Base-by-base conservation (phyloP, 2,888 invertebrate species). In the Ophraella communa region DNA sequence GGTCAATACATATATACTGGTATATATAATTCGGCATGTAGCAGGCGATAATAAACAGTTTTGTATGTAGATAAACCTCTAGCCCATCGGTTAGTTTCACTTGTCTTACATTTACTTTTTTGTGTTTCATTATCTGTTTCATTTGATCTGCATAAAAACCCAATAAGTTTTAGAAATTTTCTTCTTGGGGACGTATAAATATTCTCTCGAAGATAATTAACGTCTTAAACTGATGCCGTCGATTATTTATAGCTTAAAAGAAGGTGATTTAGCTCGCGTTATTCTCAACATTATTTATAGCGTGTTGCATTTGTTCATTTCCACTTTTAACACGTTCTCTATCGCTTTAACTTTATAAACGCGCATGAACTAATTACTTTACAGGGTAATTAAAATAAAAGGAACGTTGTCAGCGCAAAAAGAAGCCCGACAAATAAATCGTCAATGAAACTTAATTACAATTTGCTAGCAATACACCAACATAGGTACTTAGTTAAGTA, bases 311-410 rank as follows among this genome's bases (percentile, higher is more conserved):
- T 64, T 55, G 60, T 60, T 60, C 56, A 60, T 64, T 64, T 60
- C 56, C 35, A 64, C 60, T 60, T 51, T 64, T 60, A 64, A 60
- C 60, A 64, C 60, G 56, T 60, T 60, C 53, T 55, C 56, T 56
- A 56, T 64, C 64, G 64, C 60, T 62, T 51, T 53, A 54, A 62
- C 65, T 65, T 65, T 47, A 65, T 65, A 61, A 65, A 57, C 60
- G 56, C 61, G 55, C 27, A 49, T 27, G 35, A 61, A 61, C 65
- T 65, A 61, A 65, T 65, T 61, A 65, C 61, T 20, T 44, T 65
- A 55, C 65, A 45, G 14, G 21, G 33, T 65, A 65, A 65, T 65
- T 65, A 65, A 65, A 56, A 56, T 52, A 52, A 47, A 61, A 65
- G 42, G 53, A 57, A 44, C 35, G 61, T 4, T 39, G 53, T 35